These are phyloP conservation scores for Odontesthes bonariensis DNA, from an alignment of 2,113 vertebrate genomes.

Conservation along the genomic window DNA sequence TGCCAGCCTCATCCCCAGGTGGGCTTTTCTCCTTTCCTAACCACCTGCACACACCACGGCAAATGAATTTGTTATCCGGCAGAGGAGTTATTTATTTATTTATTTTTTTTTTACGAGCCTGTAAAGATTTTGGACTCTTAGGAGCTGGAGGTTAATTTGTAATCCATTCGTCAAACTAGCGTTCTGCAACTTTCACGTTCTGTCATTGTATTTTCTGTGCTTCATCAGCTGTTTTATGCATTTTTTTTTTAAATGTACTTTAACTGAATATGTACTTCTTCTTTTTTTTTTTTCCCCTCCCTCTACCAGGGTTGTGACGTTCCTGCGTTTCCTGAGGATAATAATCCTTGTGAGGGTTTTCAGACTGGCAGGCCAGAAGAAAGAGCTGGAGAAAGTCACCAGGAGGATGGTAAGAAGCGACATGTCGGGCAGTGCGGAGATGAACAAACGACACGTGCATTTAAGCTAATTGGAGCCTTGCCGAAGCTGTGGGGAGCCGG, in stretches of 20 bases:
- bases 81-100: too few species aligned
- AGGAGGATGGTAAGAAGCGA: slow-evolving; percentile 90
- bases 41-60: neutral
- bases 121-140: neutral
- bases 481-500: neutral
- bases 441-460: too few species aligned
- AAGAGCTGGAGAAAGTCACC: slow-evolving; percentile 89
- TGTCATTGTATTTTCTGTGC: too few species aligned
- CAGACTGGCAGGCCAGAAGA: slow-evolving; percentile 89
- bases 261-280: too few species aligned
- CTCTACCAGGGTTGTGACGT: slow-evolving; percentile 83
- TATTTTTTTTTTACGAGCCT: too few species aligned
- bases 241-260: too few species aligned
- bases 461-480: too few species aligned
- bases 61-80: too few species aligned
- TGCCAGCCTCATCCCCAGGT: slow-evolving; percentile 87
- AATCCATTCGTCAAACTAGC: neutral
- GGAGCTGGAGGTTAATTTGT: neutral
- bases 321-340: slow-evolving; percentile 88
- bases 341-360: slow-evolving; percentile 91
- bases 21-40: neutral
- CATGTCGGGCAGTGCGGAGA: too few species aligned
- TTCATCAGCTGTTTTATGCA: too few species aligned
- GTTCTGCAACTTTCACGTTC: too few species aligned
- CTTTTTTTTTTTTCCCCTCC: slow-evolving; percentile 3